Conservation (phyloP, 2,888 invertebrate genomes). For the Notodonta dromedarius region DNA sequence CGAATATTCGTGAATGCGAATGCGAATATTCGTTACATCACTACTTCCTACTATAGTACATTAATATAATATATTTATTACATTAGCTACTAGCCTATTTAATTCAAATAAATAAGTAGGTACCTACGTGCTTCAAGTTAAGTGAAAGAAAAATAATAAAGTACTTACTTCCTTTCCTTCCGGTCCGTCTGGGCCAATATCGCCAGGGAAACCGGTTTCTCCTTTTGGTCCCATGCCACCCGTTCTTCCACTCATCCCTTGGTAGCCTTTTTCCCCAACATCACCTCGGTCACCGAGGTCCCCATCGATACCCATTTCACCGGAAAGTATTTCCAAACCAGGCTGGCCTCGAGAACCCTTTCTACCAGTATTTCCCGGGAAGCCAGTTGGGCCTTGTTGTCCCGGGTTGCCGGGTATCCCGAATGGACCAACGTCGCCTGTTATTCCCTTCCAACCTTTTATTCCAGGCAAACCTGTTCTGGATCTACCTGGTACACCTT, state of each 20-base stretch:
- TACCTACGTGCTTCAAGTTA: no score
- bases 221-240: conserved; percentile 77
- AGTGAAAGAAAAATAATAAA: conserved; percentile 11
- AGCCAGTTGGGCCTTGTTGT: conserved; percentile 84
- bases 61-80: no score
- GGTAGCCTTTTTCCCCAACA: conserved; percentile 83
- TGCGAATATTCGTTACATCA: no score
- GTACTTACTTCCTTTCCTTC: conserved; percentile 82
- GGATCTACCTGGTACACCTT: conserved; percentile 68
- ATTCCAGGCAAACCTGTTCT: conserved; percentile 75
- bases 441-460: conserved; percentile 87
- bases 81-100: no score
- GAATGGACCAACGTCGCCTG: conserved; percentile 85
- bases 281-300: conserved; percentile 77
- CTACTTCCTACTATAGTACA: no score
- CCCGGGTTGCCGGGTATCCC: conserved; percentile 84
- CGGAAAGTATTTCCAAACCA: conserved; percentile 74
- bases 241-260: conserved; percentile 81
- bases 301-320: conserved; percentile 70
- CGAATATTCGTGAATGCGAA: no score
- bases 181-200: conserved; percentile 82
- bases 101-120: no score
- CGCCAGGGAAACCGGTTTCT: conserved; percentile 78
- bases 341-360: conserved; percentile 79
- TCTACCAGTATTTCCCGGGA: conserved; percentile 84